Evolutionary conservation across 2,888 invertebrate species (phyloP).

Genomic region (Aphidoletes aphidimyza): DNA sequence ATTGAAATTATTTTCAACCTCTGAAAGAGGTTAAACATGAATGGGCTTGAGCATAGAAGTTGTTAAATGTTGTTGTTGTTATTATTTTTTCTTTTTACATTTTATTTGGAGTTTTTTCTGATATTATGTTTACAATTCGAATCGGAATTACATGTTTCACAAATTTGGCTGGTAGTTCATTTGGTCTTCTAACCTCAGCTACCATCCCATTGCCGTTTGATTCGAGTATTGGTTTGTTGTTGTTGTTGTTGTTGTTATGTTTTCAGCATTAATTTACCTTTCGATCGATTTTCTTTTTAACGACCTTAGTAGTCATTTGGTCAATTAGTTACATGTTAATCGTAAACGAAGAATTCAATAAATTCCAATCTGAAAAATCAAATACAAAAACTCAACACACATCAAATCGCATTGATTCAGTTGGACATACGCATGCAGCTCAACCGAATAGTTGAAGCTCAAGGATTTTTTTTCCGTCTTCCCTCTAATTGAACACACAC

Average conservation of each 20-base stretch:
- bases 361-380: neutral
- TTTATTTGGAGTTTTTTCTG: no score
- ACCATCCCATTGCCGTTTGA: neutral
- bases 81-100: neutral
- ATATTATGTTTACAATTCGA: no score
- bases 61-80: neutral
- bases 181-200: neutral
- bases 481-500: neutral
- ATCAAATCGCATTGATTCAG: no score
- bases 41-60: neutral
- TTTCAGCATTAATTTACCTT: neutral
- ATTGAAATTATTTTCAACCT: slow-evolving; percentile 20
- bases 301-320: slow-evolving; percentile 37
- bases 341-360: slow-evolving; percentile 1
- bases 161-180: neutral
- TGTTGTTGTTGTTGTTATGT: neutral
- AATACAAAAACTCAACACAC: neutral
- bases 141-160: slow-evolving; percentile 2
- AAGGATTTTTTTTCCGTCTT: neutral
- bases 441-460: neutral
- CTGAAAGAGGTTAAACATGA: slow-evolving; percentile 43
- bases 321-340: slow-evolving; percentile 31
- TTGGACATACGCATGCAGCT: neutral
- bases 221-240: no score
- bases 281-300: slow-evolving; percentile 36